Conservation (phyloP, 1,140 invertebrate genomes). For the Epicauta chinensis region DNA sequence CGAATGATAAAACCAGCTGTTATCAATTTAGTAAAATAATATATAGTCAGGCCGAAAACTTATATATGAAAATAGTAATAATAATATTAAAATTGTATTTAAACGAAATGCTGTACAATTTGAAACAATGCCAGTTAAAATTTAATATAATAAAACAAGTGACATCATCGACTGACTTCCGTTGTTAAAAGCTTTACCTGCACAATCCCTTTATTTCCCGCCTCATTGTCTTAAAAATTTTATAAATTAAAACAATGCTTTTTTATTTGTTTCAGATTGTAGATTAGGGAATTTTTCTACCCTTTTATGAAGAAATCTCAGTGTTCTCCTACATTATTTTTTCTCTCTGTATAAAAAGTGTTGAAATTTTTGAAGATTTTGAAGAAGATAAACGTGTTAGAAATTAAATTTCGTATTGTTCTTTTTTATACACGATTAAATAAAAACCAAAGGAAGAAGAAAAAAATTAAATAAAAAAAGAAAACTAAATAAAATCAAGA, state of each 20-base stretch:
- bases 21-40: too few species aligned
- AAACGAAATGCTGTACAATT: too few species aligned
- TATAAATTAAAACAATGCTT: too few species aligned
- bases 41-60: too few species aligned
- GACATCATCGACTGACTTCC: slow-evolving; percentile 10
- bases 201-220: background rate
- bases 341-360: background rate
- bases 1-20: too few species aligned
- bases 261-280: slow-evolving; percentile 12
- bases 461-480: too few species aligned
- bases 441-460: too few species aligned
- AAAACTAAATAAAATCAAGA: background rate
- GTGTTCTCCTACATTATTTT: background rate
- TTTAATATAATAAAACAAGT: background rate
- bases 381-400: slow-evolving; percentile 11
- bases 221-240: too few species aligned
- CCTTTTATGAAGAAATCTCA: slow-evolving; percentile 10
- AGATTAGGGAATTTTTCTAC: slow-evolving; percentile 13
- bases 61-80: too few species aligned
- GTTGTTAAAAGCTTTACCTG: slow-evolving; percentile 10
- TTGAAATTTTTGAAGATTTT: slow-evolving; percentile 1
- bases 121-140: too few species aligned
- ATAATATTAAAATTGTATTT: too few species aligned
- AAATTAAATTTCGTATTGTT: slow-evolving; percentile 13
- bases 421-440: slow-evolving; percentile 13